phyloP scores from a whole-genome alignment of 2,113 vertebrate species.

The Corvus moneduloides region DNA sequence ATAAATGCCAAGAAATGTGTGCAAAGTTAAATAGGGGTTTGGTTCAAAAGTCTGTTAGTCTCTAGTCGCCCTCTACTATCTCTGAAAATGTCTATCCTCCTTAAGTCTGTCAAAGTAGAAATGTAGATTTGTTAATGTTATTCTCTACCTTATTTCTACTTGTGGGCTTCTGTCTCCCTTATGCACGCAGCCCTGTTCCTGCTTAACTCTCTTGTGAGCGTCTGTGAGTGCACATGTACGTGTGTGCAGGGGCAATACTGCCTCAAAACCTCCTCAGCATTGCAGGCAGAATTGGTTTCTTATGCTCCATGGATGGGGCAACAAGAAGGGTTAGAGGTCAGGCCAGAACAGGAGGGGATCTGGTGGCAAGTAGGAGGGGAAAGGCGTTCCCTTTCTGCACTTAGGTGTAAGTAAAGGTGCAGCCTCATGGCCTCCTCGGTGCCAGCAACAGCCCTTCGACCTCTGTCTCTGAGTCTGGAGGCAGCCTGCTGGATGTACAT shows the following conservation, averaged over 20 bases:
- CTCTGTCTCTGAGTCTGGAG: neutral
- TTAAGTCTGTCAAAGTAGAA: neutral
- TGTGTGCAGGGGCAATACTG: too few species aligned
- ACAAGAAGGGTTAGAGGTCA: neutral
- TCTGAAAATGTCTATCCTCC: neutral
- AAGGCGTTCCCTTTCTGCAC: neutral
- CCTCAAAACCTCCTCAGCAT: neutral
- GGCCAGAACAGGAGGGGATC: neutral
- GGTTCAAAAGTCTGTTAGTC: neutral
- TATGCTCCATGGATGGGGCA: neutral
- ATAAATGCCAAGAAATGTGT: neutral
- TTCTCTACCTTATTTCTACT: neutral
- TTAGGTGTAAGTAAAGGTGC: neutral
- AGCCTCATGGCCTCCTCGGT: neutral
- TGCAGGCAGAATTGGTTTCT: neutral
- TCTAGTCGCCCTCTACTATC: neutral
- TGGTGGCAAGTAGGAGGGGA: neutral
- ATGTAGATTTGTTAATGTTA: neutral
- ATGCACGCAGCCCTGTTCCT: rapidly evolving
- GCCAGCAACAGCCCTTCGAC: rapidly evolving
- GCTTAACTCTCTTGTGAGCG: rapidly evolving
- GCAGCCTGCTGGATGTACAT: neutral
- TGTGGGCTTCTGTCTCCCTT: neutral
- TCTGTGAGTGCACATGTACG: neutral
- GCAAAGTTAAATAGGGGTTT: neutral